These are phyloP conservation scores for Diarsia dahlii DNA, from an alignment of 2,888 invertebrate species.

Conservation along the genomic window DNA sequence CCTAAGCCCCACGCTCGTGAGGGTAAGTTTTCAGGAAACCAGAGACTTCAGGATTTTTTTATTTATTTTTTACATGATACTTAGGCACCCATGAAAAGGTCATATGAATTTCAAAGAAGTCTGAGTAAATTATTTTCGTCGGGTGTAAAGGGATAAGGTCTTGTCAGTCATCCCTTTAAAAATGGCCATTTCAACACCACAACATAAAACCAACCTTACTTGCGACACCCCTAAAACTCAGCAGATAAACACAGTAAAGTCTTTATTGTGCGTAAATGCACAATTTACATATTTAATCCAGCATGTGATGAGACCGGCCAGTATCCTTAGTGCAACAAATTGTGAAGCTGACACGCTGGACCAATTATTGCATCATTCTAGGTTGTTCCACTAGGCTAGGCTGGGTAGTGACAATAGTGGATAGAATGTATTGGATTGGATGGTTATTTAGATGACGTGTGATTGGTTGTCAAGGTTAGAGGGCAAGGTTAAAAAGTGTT, in stretches of 20 bases:
- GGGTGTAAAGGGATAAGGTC: too few relatives aligned
- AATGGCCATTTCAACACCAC: background rate
- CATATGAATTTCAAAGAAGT: too few relatives aligned
- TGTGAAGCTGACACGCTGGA: constrained; percentile 40
- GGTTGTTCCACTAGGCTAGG: constrained; percentile 34
- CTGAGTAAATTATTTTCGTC: too few relatives aligned
- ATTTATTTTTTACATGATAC: too few relatives aligned
- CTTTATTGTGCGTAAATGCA: constrained; percentile 74
- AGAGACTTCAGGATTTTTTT: too few relatives aligned
- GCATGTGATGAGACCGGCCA: constrained; percentile 55
- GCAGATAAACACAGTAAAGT: constrained; percentile 63
- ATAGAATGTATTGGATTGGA: constrained; percentile 1
- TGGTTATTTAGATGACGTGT: constrained; percentile 23
- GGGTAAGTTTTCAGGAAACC: too few relatives aligned
- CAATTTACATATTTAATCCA: constrained; percentile 72
- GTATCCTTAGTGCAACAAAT: constrained; percentile 39
- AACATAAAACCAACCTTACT: too few relatives aligned
- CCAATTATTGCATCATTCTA: constrained; percentile 52
- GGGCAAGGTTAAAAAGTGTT: constrained; percentile 28
- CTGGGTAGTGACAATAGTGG: constrained; percentile 11
- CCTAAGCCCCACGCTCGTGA: too few relatives aligned
- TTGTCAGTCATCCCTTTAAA: background rate
- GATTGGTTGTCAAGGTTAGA: constrained; percentile 41
- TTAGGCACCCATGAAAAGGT: too few relatives aligned
- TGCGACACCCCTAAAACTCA: constrained; percentile 47